Evolutionary conservation across 2,888 invertebrate species (phyloP).

Genomic region (Acronicta leporina): DNA sequence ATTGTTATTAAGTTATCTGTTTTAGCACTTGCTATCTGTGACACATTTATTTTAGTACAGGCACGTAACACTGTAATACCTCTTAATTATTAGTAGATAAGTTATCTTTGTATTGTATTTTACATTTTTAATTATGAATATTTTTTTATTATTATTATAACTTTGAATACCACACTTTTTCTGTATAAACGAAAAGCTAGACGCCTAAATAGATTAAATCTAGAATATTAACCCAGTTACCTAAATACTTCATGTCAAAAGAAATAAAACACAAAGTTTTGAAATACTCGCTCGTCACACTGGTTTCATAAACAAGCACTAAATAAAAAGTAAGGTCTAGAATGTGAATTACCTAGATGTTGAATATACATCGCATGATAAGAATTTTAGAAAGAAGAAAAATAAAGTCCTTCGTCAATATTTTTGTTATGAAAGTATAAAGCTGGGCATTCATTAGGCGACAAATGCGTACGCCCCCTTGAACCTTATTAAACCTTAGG

Average conservation of each 20-base stretch:
- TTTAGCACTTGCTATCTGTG: no score
- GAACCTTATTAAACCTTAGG: not conserved
- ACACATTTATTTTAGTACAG: no score
- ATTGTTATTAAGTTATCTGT: no score
- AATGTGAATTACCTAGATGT: constrained; percentile 16
- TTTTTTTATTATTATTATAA: no score
- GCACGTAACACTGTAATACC: no score
- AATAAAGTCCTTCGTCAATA: constrained; percentile 18
- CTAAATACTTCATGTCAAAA: constrained; percentile 3
- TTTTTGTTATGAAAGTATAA: constrained; percentile 27
- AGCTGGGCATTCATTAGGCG: constrained; percentile 9
- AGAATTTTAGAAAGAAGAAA: constrained; percentile 11
- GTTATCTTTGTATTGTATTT: no score
- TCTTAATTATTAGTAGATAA: no score
- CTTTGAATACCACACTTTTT: no score
- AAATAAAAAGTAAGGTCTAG: constrained; percentile 2
- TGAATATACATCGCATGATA: constrained; percentile 17
- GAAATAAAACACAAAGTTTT: constrained; percentile 7
- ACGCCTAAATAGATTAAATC: constrained; percentile 1
- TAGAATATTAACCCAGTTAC: constrained; percentile 20
- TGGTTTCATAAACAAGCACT: not conserved
- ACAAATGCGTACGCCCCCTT: not conserved
- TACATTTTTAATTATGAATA: no score
- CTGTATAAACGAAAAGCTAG: constrained; percentile 1
- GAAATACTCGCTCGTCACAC: constrained; percentile 4